A percentile compares a stretch with the other conserved stretches of the same genome.
These are phyloP conservation scores for Lepas anatifera DNA, from an alignment of 2,888 invertebrate genomes.

Conservation along the genomic window DNA sequence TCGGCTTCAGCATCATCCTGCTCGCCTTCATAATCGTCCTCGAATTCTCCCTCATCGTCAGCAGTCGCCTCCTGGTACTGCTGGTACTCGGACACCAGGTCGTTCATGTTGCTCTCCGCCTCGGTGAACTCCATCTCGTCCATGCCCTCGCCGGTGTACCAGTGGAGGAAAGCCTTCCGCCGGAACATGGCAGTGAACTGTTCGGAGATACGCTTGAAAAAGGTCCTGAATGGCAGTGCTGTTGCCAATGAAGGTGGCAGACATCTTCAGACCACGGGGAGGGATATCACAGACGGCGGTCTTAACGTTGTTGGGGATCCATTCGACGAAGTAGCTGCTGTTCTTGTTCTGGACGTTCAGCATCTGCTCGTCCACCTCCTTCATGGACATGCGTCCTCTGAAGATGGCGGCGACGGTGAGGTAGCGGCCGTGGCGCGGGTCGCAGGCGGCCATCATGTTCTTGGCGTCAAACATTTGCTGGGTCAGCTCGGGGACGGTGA, in stretches of 20 bases:
- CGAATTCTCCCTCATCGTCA: constrained; percentile 61
- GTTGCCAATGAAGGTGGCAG: constrained; percentile 78
- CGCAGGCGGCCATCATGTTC: constrained; percentile 53
- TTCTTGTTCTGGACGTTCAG: constrained; percentile 64
- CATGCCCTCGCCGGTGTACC: constrained; percentile 47
- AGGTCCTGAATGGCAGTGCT: constrained; percentile 45
- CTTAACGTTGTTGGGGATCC: constrained; percentile 93
- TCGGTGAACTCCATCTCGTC: constrained; percentile 41
- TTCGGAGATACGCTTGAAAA: constrained; percentile 42
- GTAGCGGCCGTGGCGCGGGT: constrained; percentile 45
- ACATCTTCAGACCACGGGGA: constrained; percentile 86
- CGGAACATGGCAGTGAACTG: constrained; percentile 48
- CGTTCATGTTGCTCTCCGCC: constrained; percentile 41
- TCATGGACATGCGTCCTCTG: constrained; percentile 38
- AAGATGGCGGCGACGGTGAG: constrained; percentile 39
- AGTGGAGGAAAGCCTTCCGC: constrained; percentile 46
- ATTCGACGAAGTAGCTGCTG: constrained; percentile 64
- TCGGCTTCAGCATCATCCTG: constrained; percentile 35
- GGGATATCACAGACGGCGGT: constrained; percentile 89
- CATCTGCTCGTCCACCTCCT: constrained; percentile 50
- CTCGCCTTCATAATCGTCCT: constrained; percentile 33
- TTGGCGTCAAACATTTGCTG: constrained; percentile 50
- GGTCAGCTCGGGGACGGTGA: constrained; percentile 83
- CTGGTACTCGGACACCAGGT: constrained; percentile 38
- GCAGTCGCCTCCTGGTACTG: constrained; percentile 56